phyloP scores from a whole-genome alignment of 64 coral and sea anemone species.

The Pocillopora verrucosa region DNA sequence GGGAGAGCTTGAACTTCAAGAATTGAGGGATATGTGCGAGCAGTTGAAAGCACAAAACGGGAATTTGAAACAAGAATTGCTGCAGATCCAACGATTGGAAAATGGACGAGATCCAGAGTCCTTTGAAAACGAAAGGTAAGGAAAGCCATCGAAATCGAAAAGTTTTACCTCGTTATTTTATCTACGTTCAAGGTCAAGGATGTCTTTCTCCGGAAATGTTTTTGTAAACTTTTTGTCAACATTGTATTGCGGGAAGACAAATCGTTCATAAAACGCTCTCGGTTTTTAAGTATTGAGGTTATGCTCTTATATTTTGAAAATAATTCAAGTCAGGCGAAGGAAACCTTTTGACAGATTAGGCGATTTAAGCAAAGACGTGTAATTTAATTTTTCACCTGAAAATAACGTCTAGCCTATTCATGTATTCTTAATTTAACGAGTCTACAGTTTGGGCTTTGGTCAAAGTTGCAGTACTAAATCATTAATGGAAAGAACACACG shows the following conservation, averaged over 20 bases:
- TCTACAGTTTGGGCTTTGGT: background rate
- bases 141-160: conserved; percentile 7
- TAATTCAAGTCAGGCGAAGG: background rate
- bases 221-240: conserved; percentile 46
- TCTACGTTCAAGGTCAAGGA: conserved; percentile 6
- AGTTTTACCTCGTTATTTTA: background rate
- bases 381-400: background rate
- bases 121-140: conserved; percentile 62
- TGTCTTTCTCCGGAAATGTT: background rate
- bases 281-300: conserved; percentile 23
- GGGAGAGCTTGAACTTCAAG: conserved; percentile 71
- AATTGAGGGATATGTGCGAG: conserved; percentile 74
- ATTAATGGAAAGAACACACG: background rate
- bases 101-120: conserved; percentile 37
- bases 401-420: background rate
- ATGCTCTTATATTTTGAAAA: conserved; percentile 1
- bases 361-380: background rate
- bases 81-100: conserved; percentile 66
- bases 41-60: conserved; percentile 65
- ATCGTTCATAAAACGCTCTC: background rate
- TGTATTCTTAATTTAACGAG: background rate
- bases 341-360: background rate
- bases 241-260: background rate
- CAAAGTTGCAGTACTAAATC: conserved; percentile 17
- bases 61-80: conserved; percentile 64